Conservation (phyloP, 2,113 vertebrate species). For the Rhinoptilus africanus region DNA sequence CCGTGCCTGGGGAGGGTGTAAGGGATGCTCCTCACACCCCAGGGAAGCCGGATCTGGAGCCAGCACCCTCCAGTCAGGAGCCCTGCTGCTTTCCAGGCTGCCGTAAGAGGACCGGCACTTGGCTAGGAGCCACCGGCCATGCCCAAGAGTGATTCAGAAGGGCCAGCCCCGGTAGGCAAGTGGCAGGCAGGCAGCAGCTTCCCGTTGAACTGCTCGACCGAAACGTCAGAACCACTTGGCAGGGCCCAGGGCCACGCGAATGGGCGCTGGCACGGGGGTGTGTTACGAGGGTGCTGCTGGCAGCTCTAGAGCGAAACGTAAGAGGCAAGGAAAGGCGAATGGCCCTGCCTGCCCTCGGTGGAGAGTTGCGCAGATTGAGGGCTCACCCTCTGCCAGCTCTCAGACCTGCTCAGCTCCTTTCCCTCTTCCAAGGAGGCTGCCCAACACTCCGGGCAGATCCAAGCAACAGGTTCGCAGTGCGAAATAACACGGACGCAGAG, state of each 20-base stretch:
- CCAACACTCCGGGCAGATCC: neutral
- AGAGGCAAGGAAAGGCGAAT: neutral
- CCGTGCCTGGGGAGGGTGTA: no score
- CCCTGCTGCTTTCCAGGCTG: neutral
- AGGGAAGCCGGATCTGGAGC: neutral
- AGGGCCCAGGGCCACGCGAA: neutral
- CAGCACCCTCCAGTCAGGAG: neutral
- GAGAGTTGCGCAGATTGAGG: neutral
- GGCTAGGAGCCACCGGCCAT: rapidly evolving
- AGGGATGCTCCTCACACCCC: neutral
- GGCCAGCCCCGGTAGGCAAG: neutral
- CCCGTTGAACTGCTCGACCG: neutral
- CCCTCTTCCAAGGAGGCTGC: rapidly evolving
- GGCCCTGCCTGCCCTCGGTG: neutral
- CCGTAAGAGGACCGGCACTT: neutral
- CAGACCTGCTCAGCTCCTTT: neutral
- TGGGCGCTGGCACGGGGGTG: neutral
- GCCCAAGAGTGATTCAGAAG: neutral
- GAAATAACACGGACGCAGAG: neutral
- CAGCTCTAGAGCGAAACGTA: rapidly evolving
- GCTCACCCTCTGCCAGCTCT: neutral
- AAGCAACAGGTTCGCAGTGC: neutral
- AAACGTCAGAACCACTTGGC: neutral
- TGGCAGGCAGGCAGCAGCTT: neutral
- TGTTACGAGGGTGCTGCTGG: neutral